Base-by-base conservation (phyloP, 2,113 vertebrate genomes). In the Cacatua alba region DNA sequence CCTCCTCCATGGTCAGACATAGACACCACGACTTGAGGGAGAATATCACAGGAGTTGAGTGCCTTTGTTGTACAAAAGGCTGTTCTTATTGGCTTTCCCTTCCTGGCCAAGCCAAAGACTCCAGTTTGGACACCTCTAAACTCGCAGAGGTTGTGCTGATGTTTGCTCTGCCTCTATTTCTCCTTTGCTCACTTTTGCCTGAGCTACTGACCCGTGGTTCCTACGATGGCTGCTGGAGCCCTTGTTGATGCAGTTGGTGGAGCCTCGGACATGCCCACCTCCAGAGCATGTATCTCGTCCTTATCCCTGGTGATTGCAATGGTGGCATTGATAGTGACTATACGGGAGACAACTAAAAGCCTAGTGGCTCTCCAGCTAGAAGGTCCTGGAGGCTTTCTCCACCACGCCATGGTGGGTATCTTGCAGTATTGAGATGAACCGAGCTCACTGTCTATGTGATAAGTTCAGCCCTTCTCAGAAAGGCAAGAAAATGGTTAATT, bases 271-370 rank as follows among this genome's bases (percentile, higher is more conserved):
- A 29, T 17, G 25, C 18, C 7, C 3, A 2, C 43, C 35, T 67
- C 70, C 33, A 51, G 64, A 39, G 24, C 31, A 43, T 17, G 7
- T 17, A 8, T 13, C 70, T 49, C 85, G n/a, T 17, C 52, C 48
- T 5, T 0, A 0, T 16, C 76, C 39, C 4, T 2, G 7, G 26
- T 14, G 64, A 11, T 10, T 25, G 71, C 55, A 26, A 2, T 13
- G 35, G 10, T 46, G 59, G 20, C 35, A 10, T 51, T 33, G n/a
- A 19, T 52, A 28, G 23, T 19, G 74, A 14, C 62, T 70, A 3
- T 0, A 13, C 20, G 49, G 51, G 51, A 59, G 60, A 48, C 37
- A 52, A 2, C 31, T 24, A 1, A n/a, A 71, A 57, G 57, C 5
- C 23, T 21, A 2, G 62, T 13, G 14, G 48, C 9, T 71, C 11